Percentiles rank a stretch among this genome's conserved stretches.
phyloP scores from a whole-genome alignment of 2,113 vertebrate species.

The Lates calcarifer region DNA sequence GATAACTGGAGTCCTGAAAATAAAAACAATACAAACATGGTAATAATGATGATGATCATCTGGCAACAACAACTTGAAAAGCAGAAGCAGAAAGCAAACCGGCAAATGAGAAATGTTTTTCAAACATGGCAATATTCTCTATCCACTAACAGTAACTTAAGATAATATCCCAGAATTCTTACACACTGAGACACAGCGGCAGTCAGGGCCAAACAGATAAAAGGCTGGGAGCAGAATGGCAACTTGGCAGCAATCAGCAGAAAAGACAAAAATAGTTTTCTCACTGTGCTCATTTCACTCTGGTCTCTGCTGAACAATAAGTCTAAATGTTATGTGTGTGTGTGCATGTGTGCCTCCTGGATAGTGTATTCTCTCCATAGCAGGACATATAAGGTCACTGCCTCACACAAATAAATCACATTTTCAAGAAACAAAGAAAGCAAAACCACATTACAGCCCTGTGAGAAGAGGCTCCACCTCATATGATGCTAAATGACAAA shows the following conservation, averaged over 20 bases:
- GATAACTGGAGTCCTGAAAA: not conserved
- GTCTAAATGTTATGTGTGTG: not conserved
- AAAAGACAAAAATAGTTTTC: conserved; percentile 6
- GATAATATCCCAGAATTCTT: conserved; percentile 11
- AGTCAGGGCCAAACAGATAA: conserved; percentile 7
- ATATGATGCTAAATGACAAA: conserved; percentile 24
- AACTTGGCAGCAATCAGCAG: conserved; percentile 33
- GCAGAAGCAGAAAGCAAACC: conserved; percentile 2
- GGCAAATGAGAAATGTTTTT: not conserved
- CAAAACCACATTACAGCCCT: conserved; percentile 15
- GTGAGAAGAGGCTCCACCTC: not conserved
- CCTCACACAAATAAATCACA: conserved; percentile 49
- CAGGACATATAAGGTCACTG: not conserved
- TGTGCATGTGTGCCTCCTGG: conserved; percentile 27
- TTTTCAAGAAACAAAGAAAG: conserved; percentile 47
- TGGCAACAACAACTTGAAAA: not conserved
- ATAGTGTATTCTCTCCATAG: conserved; percentile 1
- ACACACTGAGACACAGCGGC: not conserved
- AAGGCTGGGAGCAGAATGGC: not conserved
- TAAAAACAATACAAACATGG: no score
- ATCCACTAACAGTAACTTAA: not conserved
- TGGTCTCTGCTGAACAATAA: conserved; percentile 40
- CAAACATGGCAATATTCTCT: not conserved
- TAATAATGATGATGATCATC: no score
- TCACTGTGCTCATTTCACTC: conserved; percentile 38